These are phyloP conservation scores for Brienomyrus longianalis DNA, from an alignment of 2,113 vertebrate genomes.

Conservation along the genomic window DNA sequence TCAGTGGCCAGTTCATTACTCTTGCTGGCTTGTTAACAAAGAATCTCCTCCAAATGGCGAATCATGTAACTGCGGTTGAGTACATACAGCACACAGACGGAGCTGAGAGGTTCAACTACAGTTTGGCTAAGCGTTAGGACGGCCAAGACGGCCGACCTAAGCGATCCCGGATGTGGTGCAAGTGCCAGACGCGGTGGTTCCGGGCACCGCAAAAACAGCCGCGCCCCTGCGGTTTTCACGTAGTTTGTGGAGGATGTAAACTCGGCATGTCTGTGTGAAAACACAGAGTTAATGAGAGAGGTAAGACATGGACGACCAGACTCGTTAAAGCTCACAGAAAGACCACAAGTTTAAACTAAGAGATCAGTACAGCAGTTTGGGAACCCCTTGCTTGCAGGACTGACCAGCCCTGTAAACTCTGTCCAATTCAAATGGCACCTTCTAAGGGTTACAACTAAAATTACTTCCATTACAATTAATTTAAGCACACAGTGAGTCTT, in stretches of 20 bases:
- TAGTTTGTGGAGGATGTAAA: neutral
- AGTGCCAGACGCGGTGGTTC: neutral
- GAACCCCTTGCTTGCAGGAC: neutral
- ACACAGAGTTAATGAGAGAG: neutral
- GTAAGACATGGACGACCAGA: neutral
- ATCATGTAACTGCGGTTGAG: neutral
- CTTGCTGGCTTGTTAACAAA: neutral
- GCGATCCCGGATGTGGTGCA: neutral
- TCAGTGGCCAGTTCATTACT: neutral
- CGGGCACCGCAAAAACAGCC: neutral
- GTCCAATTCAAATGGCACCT: neutral
- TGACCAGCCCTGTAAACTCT: neutral
- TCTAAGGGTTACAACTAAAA: neutral
- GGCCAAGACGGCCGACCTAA: neutral
- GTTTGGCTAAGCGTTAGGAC: neutral
- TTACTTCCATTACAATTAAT: neutral
- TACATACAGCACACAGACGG: neutral
- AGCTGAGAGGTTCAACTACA: neutral
- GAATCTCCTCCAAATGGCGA: neutral
- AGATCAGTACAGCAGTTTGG: neutral
- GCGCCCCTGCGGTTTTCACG: neutral
- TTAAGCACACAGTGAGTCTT: neutral
- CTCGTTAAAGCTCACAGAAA: neutral
- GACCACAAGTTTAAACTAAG: neutral
- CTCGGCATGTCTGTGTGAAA: neutral